Percentiles rank a stretch among this genome's conserved stretches.
Conservation (phyloP, 2,888 invertebrate species). For the Keiferia lycopersicella region DNA sequence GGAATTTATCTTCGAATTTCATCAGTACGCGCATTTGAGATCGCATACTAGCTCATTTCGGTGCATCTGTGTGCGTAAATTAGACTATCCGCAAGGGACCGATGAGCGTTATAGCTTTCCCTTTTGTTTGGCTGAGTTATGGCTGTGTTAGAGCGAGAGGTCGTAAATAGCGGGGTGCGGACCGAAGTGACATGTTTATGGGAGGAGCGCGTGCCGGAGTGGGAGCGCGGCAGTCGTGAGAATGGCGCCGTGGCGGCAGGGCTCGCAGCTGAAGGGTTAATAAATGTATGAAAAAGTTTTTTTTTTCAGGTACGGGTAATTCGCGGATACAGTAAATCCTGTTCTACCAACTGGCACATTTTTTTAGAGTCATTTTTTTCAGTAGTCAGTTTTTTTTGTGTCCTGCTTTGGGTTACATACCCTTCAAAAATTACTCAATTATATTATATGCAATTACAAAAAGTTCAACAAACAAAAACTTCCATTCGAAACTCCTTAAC, state of each 20-base stretch:
- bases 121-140: conserved; percentile 80
- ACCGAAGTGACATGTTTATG: conserved; percentile 80
- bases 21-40: conserved; percentile 52
- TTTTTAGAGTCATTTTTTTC: neutral
- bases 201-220: conserved; percentile 73
- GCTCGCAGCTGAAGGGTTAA: conserved; percentile 26
- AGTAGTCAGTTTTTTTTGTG: too few relatives aligned
- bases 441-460: too few relatives aligned
- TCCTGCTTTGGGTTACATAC: too few relatives aligned
- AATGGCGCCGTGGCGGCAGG: conserved; percentile 65
- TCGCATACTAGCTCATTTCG: conserved; percentile 76
- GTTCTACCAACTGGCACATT: neutral
- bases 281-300: neutral
- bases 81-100: conserved; percentile 80
- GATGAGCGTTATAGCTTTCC: conserved; percentile 80
- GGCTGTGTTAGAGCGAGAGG: conserved; percentile 78
- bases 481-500: neutral
- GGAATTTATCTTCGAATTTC: conserved; percentile 48
- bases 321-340: neutral
- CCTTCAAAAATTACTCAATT: too few relatives aligned
- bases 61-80: conserved; percentile 76
- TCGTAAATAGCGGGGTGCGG: conserved; percentile 76
- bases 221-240: conserved; percentile 73
- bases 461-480: neutral
- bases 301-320: neutral